Conservation (phyloP, 1,140 invertebrate genomes). For the Drosophila erecta region DNA sequence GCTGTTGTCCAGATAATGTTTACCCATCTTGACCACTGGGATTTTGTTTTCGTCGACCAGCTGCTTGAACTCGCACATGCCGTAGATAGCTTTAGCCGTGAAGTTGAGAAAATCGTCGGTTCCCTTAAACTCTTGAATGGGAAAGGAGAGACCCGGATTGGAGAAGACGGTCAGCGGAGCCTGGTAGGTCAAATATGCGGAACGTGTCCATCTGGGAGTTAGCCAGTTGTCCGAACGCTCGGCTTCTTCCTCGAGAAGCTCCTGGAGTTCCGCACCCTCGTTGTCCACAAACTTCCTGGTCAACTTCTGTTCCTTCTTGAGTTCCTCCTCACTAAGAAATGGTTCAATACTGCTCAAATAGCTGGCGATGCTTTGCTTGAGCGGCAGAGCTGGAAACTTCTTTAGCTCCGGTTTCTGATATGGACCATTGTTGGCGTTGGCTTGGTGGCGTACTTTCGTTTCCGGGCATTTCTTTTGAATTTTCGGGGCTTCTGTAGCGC, state of each 20-base stretch:
- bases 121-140: conserved; percentile 87
- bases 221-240: conserved; percentile 89
- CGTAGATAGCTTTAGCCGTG: conserved; percentile 89
- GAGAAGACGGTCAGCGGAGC: conserved; percentile 91
- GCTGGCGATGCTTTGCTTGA: conserved; percentile 26
- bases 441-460: not conserved
- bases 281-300: conserved; percentile 88
- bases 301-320: conserved; percentile 78
- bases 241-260: conserved; percentile 87
- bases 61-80: conserved; percentile 88
- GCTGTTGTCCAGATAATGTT: conserved; percentile 92
- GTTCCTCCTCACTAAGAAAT: conserved; percentile 1
- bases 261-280: conserved; percentile 90
- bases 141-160: conserved; percentile 91
- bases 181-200: conserved; percentile 91
- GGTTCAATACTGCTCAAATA: conserved; percentile 54
- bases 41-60: conserved; percentile 89
- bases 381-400: conserved; percentile 41
- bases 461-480: not conserved
- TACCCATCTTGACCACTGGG: conserved; percentile 90
- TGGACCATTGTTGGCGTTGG: not conserved
- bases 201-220: conserved; percentile 91
- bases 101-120: conserved; percentile 88
- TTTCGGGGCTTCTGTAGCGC: not conserved
- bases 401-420: not conserved